phyloP scores from a whole-genome alignment of 30 jellyfish, hydroid and myxozoan genomes.

The Turritopsis dohrnii region DNA sequence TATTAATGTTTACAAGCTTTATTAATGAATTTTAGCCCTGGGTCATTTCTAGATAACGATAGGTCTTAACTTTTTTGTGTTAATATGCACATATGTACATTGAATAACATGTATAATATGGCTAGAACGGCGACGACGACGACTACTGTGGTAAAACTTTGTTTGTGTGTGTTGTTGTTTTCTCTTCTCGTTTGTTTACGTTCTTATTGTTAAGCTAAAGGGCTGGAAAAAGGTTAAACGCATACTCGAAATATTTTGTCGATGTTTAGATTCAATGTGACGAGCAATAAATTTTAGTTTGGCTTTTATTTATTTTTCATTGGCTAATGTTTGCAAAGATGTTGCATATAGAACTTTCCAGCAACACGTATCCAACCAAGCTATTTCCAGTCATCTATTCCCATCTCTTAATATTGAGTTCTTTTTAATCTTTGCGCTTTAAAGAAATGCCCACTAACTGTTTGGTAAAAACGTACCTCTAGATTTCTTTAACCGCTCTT shows the following conservation, averaged over 20 bases:
- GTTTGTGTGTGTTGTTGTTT: background rate
- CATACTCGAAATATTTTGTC: no score
- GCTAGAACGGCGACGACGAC: no score
- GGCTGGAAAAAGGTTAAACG: no score
- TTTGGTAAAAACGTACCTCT: no score
- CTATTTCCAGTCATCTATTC: background rate
- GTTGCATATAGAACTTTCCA: no score
- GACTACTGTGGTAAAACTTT: background rate
- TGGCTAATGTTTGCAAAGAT: no score
- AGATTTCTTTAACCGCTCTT: background rate
- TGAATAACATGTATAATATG: background rate
- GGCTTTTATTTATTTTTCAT: no score
- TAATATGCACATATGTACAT: constrained; percentile 15
- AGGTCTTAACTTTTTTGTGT: background rate
- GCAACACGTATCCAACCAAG: no score
- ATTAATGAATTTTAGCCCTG: background rate
- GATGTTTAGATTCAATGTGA: no score
- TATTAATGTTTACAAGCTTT: background rate
- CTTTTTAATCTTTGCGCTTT: background rate
- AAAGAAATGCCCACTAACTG: no score
- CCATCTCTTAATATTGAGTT: background rate
- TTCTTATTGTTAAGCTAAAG: no score
- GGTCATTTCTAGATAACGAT: background rate
- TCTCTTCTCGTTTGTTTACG: background rate
- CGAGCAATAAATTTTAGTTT: no score